phyloP scores from a whole-genome alignment of 2,888 invertebrate species.

The Troides helena region DNA sequence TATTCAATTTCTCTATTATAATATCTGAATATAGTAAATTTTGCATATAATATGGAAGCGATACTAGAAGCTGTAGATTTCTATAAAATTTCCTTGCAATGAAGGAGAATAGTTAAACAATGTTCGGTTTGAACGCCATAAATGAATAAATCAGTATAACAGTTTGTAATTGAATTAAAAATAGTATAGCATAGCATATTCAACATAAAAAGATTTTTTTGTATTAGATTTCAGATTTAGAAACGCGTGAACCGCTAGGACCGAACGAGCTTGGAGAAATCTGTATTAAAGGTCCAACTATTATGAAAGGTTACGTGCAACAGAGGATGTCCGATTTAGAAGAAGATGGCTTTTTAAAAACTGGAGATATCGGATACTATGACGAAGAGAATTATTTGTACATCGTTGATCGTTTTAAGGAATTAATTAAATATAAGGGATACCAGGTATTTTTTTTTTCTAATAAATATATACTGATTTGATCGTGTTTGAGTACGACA shows the following conservation, averaged over 20 bases:
- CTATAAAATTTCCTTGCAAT: too few relatives aligned
- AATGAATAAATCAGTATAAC: too few relatives aligned
- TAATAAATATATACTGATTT: too few relatives aligned
- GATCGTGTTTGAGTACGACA: too few relatives aligned
- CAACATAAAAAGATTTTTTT: neutral
- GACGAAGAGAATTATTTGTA: conserved; percentile 39
- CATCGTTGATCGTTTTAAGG: conserved; percentile 40
- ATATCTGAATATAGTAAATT: too few relatives aligned
- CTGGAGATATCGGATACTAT: conserved; percentile 42
- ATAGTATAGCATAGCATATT: too few relatives aligned
- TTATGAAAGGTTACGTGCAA: conserved; percentile 55
- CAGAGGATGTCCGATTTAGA: conserved; percentile 44
- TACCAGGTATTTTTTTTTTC: neutral
- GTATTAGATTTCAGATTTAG: conserved; percentile 60
- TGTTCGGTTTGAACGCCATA: too few relatives aligned
- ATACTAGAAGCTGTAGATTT: too few relatives aligned
- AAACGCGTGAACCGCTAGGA: conserved; percentile 68
- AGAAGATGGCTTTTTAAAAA: conserved; percentile 38
- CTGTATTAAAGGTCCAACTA: conserved; percentile 50
- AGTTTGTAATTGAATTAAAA: too few relatives aligned
- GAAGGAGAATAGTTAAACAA: too few relatives aligned
- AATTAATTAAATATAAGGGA: conserved; percentile 39
- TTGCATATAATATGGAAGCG: too few relatives aligned
- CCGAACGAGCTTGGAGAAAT: conserved; percentile 68
- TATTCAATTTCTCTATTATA: too few relatives aligned